Percentiles rank a stretch among this genome's conserved stretches.
phyloP scores from a whole-genome alignment of 2,797 vertebrate species.

The Argyrosomus regius region DNA sequence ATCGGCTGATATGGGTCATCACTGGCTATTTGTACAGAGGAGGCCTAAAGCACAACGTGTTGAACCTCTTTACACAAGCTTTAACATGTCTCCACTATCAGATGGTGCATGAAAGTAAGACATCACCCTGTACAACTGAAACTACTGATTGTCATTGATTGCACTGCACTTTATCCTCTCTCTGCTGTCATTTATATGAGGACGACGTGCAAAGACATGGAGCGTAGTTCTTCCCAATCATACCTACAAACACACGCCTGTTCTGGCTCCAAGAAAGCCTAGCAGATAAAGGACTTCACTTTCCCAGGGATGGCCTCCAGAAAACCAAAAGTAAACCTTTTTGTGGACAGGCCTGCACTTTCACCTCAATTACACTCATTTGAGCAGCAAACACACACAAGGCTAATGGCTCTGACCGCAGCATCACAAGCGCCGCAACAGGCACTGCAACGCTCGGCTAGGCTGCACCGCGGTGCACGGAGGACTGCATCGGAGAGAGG shows the following conservation, averaged over 20 bases:
- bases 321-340: constrained; percentile 11
- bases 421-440: constrained; percentile 15
- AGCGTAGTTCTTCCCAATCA: not conserved
- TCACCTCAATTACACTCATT: constrained; percentile 30
- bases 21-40: constrained; percentile 8
- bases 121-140: not conserved
- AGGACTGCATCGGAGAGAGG: not conserved
- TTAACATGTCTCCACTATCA: constrained; percentile 3
- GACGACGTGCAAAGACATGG: not conserved
- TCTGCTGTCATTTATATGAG: not conserved
- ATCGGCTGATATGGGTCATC: constrained; percentile 6
- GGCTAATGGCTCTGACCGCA: constrained; percentile 49
- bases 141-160: not conserved
- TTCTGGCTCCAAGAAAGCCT: not conserved
- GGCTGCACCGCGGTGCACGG: not conserved
- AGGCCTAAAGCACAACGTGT: not conserved
- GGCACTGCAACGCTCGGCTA: constrained; percentile 4
- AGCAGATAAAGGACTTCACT: not conserved
- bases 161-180: not conserved
- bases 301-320: not conserved
- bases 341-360: constrained; percentile 6
- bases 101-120: not conserved
- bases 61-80: constrained; percentile 12
- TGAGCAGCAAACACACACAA: constrained; percentile 18
- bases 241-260: not conserved